Base-by-base conservation (phyloP, 2,888 invertebrate species). In the Phyto melanocephala region DNA sequence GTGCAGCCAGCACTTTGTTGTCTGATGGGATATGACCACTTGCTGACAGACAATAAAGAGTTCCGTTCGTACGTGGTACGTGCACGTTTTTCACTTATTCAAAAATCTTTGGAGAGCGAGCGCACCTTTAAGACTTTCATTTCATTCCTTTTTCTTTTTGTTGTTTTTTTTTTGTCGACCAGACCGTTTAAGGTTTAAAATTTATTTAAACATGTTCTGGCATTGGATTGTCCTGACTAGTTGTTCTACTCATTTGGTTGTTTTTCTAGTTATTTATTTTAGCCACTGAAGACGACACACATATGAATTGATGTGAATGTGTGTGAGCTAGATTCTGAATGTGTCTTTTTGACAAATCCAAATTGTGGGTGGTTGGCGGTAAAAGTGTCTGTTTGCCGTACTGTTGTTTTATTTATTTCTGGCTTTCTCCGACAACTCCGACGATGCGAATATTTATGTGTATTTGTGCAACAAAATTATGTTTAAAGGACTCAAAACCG, bases 171-270 rank as follows among this genome's bases (percentile, higher is more conserved):
- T 54, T 70, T 54, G 17, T 37, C 81, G 84, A 83, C 85, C 78
- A 82, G 81, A 83, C 83, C 83, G 83, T 85, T 84, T 85, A 83
- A 83, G 81, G 85, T 83, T 84, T 84, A 77, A 84, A 84, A 83
- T 85, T 85, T 84, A 85, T 85, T 85, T 85, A 84, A 85, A 84
- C 81, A 81, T 79, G 68, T 82, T 76, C 76, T 82, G 72, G 76
- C 63, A 68, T 78, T 70, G 58, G 40, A 78, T 50, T 75, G 68
- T 80, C 42, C 77, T 77, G 60, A 67, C 71, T 76, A 83, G 65
- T 70, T 75, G 72, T 56, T 65, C 62, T 68, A 17, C 63, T 75
- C 70, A 75, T 60, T 77, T 81, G 65, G n/a, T 71, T 65, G 70
- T 68, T 65, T 40, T 50, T 28, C 20, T 0, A 40, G 37, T 45